These are phyloP conservation scores for Pristionchus japonicus DNA, from an alignment of 2,888 invertebrate species.

Conservation along the genomic window DNA sequence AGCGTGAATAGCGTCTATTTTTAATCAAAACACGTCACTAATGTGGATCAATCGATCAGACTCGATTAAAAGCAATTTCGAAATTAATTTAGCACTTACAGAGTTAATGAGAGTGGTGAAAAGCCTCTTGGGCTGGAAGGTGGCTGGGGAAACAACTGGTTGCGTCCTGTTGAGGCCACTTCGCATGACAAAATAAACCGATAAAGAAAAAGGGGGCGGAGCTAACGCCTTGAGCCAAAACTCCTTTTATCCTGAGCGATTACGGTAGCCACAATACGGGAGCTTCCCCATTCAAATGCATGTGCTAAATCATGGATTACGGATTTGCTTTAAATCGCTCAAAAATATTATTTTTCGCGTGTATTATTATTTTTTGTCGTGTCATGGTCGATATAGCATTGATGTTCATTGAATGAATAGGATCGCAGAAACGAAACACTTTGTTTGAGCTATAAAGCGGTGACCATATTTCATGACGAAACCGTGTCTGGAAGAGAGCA, in stretches of 20 bases:
- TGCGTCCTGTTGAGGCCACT: conserved; percentile 38
- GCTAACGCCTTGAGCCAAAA: neutral
- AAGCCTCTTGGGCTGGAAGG: conserved; percentile 35
- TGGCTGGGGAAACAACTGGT: conserved; percentile 8
- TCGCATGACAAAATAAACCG: conserved; percentile 43
- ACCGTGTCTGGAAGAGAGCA: neutral
- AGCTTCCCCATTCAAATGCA: neutral
- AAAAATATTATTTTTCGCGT: neutral
- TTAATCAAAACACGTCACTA: neutral
- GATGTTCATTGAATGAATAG: neutral
- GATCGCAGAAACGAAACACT: too few species aligned
- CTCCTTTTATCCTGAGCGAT: neutral
- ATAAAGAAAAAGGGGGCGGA: conserved; percentile 37
- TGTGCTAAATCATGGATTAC: neutral
- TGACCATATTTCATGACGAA: neutral
- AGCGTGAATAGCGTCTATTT: neutral
- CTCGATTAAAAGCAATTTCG: neutral
- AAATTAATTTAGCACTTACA: neutral
- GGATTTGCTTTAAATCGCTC: neutral
- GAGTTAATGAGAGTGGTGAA: conserved; percentile 31
- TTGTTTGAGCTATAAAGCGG: too few species aligned
- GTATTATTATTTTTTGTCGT: neutral
- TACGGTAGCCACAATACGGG: neutral
- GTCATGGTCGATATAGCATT: neutral
- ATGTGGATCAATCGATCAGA: neutral